Base-by-base conservation (phyloP, 1,140 invertebrate genomes). In the Helicoverpa zea region DNA sequence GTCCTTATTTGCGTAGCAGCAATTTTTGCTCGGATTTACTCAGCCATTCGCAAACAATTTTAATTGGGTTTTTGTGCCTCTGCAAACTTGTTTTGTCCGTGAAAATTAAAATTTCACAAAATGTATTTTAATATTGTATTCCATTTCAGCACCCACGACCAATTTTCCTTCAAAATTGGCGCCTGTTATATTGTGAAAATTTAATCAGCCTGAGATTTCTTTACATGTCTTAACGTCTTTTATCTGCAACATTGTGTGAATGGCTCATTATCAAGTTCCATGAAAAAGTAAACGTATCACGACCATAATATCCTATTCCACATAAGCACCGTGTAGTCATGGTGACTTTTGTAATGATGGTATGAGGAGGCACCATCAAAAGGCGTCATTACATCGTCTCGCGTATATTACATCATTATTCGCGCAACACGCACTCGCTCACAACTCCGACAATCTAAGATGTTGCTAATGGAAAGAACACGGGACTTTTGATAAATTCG, bases 1-100 rank as follows among this genome's bases (percentile, higher is more conserved):
- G 87, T 93, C 87, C 80, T 90, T 94, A 91, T 94, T 94, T 94
- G 88, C 90, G 88, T 88, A 87, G 88, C 87, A 87, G 87, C 81
- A 91, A 90, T 92, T 94, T 92, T 92, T 93, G 75, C 89, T 88
- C 82, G 88, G 89, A 85, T 91, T 94, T 92, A 91, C 86, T 87
- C 89, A 90, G 87, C 86, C 88, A 89, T 92, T 92, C 86, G 89
- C 91, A 92, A 92, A 94, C 89, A 93, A 93, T 92, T 92, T 93
- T 94, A 94, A 94, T 94, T 94, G 89, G 89, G 90, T 91, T 92
- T 92, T 92, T 93, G 88, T 92, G 85, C 90, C 87, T 90, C 84
- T 86, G 82, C 87, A 91, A 92, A 91, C 86, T 92, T 92, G 86
- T 87, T 84, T 79, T 83, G 83, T 87, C 80, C 84, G 80, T 76